Evolutionary conservation across 2,888 invertebrate species (phyloP).

Genomic region (Tiphia femorata): DNA sequence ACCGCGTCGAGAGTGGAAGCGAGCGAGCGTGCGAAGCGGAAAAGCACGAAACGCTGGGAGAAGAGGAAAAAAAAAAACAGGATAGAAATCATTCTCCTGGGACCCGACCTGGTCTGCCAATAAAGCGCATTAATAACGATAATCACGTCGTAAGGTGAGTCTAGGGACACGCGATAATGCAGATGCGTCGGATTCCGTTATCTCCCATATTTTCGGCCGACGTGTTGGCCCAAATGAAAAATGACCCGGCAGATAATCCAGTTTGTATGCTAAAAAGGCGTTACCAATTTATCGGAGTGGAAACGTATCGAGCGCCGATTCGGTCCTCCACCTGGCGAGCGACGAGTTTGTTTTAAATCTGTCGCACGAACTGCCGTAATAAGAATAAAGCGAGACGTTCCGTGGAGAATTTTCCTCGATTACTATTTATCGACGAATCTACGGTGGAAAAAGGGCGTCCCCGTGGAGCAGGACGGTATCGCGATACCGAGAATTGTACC

Average conservation of each 20-base stretch:
- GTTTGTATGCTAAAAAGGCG: no score
- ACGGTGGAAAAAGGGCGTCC: no score
- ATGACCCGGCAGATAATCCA: no score
- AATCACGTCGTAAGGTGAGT: constrained; percentile 25
- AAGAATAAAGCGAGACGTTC: no score
- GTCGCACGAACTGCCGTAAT: no score
- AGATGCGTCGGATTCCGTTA: constrained; percentile 20
- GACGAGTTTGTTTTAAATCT: no score
- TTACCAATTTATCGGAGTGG: no score
- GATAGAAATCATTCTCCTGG: constrained; percentile 12
- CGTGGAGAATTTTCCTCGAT: no score
- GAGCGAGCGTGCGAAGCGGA: not conserved
- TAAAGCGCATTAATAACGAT: constrained; percentile 38
- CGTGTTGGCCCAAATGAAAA: not conserved
- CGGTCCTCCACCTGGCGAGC: no score
- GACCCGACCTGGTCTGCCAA: constrained; percentile 16
- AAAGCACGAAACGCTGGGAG: not conserved
- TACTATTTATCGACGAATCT: no score
- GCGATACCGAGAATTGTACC: constrained; percentile 1
- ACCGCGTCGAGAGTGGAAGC: not conserved
- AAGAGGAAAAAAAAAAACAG: constrained; percentile 1
- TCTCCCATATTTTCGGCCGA: constrained; percentile 20
- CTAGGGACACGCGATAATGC: constrained; percentile 7
- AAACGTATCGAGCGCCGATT: no score
- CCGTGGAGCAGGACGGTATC: no score